These are phyloP conservation scores for Scrobipalpa atriplicella DNA, from an alignment of 2,888 invertebrate genomes.

Conservation along the genomic window DNA sequence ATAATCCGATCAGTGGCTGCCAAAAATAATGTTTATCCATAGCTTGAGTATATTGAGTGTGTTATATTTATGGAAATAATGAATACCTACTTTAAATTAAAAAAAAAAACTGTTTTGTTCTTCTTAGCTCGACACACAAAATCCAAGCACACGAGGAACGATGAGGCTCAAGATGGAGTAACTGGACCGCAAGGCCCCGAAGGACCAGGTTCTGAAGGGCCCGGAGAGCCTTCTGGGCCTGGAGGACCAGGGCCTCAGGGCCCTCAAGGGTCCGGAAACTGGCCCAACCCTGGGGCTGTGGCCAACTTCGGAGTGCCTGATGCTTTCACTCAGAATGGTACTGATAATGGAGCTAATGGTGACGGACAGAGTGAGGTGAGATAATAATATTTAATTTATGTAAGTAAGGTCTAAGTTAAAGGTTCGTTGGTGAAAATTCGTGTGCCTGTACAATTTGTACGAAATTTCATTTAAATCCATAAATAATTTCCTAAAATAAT, in stretches of 20 bases:
- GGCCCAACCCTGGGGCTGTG: slow-evolving; percentile 27
- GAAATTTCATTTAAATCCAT: too few relatives aligned
- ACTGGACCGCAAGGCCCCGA: not conserved
- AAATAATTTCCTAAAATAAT: too few relatives aligned
- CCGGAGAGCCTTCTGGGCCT: not conserved
- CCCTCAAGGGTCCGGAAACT: slow-evolving; percentile 19
- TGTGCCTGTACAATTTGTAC: too few relatives aligned
- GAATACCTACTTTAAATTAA: not conserved
- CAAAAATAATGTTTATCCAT: too few relatives aligned
- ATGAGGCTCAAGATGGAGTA: slow-evolving; percentile 11
- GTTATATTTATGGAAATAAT: too few relatives aligned
- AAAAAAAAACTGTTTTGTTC: not conserved
- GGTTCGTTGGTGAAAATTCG: too few relatives aligned
- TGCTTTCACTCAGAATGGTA: not conserved
- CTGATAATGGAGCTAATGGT: not conserved
- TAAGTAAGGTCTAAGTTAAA: too few relatives aligned
- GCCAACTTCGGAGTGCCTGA: slow-evolving; percentile 24
- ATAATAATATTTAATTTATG: not conserved
- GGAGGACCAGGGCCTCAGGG: not conserved
- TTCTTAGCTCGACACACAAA: not conserved
- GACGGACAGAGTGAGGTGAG: slow-evolving; percentile 10
- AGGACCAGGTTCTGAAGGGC: not conserved
- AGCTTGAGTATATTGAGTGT: too few relatives aligned
- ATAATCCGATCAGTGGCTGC: too few relatives aligned
- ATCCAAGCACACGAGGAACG: slow-evolving; percentile 14